Evolutionary conservation across 2,888 invertebrate genomes (phyloP).

Genomic region (Tetheella fluctuosa): DNA sequence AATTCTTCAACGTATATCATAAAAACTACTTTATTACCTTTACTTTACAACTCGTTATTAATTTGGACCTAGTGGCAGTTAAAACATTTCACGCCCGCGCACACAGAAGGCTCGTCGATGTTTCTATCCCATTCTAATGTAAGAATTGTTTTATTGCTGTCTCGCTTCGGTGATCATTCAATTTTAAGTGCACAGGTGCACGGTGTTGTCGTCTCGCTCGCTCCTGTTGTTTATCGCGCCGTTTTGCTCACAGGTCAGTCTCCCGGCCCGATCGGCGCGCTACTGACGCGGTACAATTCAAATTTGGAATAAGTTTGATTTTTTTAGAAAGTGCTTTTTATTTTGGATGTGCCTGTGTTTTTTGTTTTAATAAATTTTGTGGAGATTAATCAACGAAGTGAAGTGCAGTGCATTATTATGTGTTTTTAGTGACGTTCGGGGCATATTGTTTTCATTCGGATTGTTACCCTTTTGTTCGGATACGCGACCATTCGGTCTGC

Average conservation of each 20-base stretch:
- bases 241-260: constrained; percentile 62
- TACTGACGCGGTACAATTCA: constrained; percentile 48
- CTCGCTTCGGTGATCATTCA: constrained; percentile 68
- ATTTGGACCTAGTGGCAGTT: constrained; percentile 36
- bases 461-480: constrained; percentile 52
- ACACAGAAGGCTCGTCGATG: constrained; percentile 41
- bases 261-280: constrained; percentile 47
- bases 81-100: constrained; percentile 36
- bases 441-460: constrained; percentile 54
- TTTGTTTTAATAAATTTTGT: constrained; percentile 38
- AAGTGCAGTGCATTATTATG: constrained; percentile 41
- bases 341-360: constrained; percentile 45
- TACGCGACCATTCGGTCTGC: constrained; percentile 39
- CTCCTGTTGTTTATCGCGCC: constrained; percentile 60
- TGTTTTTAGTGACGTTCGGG: constrained; percentile 55
- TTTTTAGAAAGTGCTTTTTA: constrained; percentile 53
- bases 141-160: constrained; percentile 71
- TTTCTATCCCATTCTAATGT: constrained; percentile 62
- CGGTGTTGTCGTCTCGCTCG: constrained; percentile 63
- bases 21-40: constrained; percentile 35
- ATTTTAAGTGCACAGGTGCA: constrained; percentile 81
- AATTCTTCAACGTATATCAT: constrained; percentile 20
- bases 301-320: constrained; percentile 31
- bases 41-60: constrained; percentile 29
- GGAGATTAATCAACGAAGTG: constrained; percentile 45